Evolutionary conservation across 2,888 invertebrate species (phyloP).

Genomic region (Keiferia lycopersicella): DNA sequence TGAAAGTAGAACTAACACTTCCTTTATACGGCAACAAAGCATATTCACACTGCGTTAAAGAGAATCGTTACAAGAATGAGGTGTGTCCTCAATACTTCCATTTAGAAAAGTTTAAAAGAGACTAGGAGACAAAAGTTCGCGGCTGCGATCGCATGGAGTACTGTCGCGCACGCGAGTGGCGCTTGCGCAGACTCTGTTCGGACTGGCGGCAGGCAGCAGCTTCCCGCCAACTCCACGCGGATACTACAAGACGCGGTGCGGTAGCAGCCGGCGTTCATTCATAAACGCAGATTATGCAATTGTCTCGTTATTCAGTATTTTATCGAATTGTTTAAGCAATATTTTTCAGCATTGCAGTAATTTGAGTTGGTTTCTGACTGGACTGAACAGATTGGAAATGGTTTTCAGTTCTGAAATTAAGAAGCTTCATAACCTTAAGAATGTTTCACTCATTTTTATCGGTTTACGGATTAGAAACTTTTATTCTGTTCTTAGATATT

Average conservation of each 20-base stretch:
- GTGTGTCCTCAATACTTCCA: conserved; percentile 76
- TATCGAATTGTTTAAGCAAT: conserved; percentile 44
- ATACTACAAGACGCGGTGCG: conserved; percentile 56
- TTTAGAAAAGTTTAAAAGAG: conserved; percentile 64
- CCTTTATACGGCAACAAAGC: conserved; percentile 70
- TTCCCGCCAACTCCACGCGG: conserved; percentile 74
- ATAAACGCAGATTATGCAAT: conserved; percentile 64
- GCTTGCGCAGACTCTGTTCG: conserved; percentile 68
- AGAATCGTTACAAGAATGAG: conserved; percentile 72
- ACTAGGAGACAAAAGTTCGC: conserved; percentile 72
- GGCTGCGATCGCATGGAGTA: conserved; percentile 71
- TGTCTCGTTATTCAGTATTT: conserved; percentile 51
- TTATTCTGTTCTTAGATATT: no score
- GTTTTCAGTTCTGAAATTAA: no score
- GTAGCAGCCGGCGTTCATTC: conserved; percentile 64
- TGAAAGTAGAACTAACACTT: conserved; percentile 78
- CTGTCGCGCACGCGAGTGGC: conserved; percentile 70
- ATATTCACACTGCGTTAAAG: conserved; percentile 73
- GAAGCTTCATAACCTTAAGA: no score
- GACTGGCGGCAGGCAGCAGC: not conserved
- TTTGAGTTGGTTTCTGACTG: no score
- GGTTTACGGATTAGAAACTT: no score
- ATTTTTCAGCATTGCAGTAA: not conserved
- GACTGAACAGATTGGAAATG: no score
- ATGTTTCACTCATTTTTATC: no score